Conservation (phyloP, 2,888 invertebrate species). For the Drosophila paracracens region DNA sequence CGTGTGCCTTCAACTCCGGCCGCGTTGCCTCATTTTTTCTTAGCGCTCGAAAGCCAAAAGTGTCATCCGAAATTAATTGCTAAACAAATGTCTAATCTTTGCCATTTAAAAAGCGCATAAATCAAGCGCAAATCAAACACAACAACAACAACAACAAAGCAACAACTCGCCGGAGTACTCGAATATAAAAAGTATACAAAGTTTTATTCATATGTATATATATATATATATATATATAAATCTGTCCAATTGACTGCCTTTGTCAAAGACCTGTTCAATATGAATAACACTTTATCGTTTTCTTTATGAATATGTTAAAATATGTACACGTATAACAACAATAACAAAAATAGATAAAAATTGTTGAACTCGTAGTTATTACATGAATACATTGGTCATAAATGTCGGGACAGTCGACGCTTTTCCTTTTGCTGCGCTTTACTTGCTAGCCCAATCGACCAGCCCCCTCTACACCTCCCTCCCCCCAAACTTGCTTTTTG, state of each 20-base stretch:
- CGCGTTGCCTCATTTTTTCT: constrained; percentile 34
- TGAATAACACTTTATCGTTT: constrained; percentile 21
- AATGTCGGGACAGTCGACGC: constrained; percentile 45
- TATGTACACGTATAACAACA: constrained; percentile 8
- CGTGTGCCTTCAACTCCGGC: constrained; percentile 38
- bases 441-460: constrained; percentile 35
- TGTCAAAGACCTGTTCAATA: constrained; percentile 1
- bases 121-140: constrained; percentile 76
- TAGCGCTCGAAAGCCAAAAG: constrained; percentile 49
- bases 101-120: constrained; percentile 80
- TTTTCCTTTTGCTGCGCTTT: constrained; percentile 18
- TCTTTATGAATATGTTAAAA: constrained; percentile 32
- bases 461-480: not conserved
- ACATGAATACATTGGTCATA: constrained; percentile 46
- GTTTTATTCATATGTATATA: not conserved
- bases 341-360: constrained; percentile 14
- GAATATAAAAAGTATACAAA: not conserved
- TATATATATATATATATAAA: not conserved
- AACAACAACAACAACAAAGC: constrained; percentile 24
- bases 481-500: not conserved
- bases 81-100: constrained; percentile 82
- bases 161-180: not conserved
- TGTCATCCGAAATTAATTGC: constrained; percentile 81
- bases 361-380: constrained; percentile 30
- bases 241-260: not conserved